Conservation (phyloP, 2,113 vertebrate genomes). For the Coracopsis vasa region DNA sequence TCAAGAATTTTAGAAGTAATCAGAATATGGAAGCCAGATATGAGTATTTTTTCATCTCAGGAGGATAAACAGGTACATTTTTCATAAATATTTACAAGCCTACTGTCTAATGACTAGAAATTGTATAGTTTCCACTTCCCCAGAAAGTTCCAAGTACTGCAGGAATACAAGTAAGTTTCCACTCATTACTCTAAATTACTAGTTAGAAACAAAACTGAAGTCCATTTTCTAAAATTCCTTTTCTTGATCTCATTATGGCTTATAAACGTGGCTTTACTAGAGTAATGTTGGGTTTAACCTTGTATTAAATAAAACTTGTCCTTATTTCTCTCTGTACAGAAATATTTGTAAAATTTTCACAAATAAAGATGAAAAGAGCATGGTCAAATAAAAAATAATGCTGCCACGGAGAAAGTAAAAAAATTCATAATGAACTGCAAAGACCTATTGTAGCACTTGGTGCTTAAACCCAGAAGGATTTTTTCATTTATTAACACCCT, state of each 20-base stretch:
- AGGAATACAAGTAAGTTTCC: not conserved
- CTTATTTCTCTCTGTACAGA: not conserved
- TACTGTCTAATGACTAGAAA: not conserved
- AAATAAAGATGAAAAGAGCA: not conserved
- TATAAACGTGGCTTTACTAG: rapidly evolving
- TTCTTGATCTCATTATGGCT: not conserved
- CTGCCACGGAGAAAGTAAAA: constrained; percentile 18
- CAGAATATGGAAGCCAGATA: not conserved
- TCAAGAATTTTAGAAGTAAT: not conserved
- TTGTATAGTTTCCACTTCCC: not conserved
- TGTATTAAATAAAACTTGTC: not conserved
- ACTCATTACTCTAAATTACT: not conserved
- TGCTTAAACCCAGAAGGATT: constrained; percentile 60
- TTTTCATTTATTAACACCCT: constrained; percentile 72
- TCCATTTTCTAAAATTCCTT: not conserved
- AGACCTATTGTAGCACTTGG: constrained; percentile 17
- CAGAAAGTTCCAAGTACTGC: not conserved
- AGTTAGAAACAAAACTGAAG: not conserved
- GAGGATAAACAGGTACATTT: not conserved
- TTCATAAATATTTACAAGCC: not conserved
- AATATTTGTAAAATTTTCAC: not conserved
- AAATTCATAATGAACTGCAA: constrained; percentile 5
- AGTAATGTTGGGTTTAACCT: not conserved
- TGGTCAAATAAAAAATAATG: constrained; percentile 4
- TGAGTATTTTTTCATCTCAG: not conserved